These are phyloP conservation scores for Tupaia tana DNA, from an alignment of 2,113 vertebrate species.

Conservation along the genomic window DNA sequence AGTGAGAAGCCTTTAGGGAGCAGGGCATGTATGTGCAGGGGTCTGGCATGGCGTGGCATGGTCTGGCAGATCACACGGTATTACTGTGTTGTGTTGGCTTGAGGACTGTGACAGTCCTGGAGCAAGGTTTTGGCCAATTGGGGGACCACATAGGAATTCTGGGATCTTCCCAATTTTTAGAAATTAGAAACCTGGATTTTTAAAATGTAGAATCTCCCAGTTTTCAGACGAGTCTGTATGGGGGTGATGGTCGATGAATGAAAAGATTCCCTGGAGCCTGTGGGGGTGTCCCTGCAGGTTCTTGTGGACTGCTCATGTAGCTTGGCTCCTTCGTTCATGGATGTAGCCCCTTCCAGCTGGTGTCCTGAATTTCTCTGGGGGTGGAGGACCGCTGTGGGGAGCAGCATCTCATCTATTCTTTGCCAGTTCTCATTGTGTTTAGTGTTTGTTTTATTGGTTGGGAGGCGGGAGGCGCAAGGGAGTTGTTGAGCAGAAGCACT, in stretches of 20 bases:
- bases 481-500: constrained; percentile 82
- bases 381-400: background rate
- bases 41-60: background rate
- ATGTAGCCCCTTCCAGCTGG: background rate
- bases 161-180: background rate
- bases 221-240: background rate
- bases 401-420: constrained; percentile 1
- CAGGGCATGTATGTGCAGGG: background rate
- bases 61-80: background rate
- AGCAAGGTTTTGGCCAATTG: background rate
- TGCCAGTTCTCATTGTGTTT: constrained; percentile 30
- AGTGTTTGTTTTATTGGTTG: constrained; percentile 77
- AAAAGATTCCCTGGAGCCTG: background rate
- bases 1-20: constrained; percentile 22
- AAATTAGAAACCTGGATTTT: constrained; percentile 20
- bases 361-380: constrained; percentile 63
- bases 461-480: constrained; percentile 46
- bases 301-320: constrained; percentile 32
- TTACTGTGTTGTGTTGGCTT: background rate
- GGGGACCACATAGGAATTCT: background rate
- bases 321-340: constrained; percentile 5
- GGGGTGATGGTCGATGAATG: background rate
- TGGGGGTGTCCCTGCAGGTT: constrained; percentile 63
- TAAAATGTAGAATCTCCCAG: background rate
- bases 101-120: background rate